Percentiles rank a stretch among this genome's conserved stretches.
Evolutionary conservation across 2,113 vertebrate genomes (phyloP).

Genomic region (Syngnathus scovelli): DNA sequence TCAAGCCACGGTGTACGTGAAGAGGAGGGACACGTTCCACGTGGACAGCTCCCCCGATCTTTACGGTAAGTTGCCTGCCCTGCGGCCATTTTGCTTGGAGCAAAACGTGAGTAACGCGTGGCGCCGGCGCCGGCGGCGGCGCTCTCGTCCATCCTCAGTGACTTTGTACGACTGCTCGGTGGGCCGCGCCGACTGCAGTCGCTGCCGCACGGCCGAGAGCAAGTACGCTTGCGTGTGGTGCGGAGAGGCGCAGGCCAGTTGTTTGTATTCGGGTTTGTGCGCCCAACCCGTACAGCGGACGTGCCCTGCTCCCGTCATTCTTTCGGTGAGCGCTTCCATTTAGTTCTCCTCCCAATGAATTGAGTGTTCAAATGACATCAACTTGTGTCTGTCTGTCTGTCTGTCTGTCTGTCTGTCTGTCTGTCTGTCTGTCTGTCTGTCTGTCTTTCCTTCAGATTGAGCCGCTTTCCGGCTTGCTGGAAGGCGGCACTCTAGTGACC

Average conservation of each 20-base stretch:
- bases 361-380: too few relatives aligned
- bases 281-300: constrained; percentile 73
- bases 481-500: constrained; percentile 87
- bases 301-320: constrained; percentile 89
- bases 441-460: constrained; percentile 73
- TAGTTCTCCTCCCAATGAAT: background rate
- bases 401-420: too few relatives aligned
- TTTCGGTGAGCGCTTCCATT: constrained; percentile 72
- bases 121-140: background rate
- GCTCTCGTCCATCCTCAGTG: constrained; percentile 64
- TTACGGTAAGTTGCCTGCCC: constrained; percentile 67
- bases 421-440: too few relatives aligned
- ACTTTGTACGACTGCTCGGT: constrained; percentile 92
- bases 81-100: too few relatives aligned
- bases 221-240: constrained; percentile 94
- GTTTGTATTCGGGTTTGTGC: constrained; percentile 81
- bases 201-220: constrained; percentile 82
- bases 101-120: too few relatives aligned
- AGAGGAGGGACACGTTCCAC: constrained; percentile 80
- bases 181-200: constrained; percentile 90
- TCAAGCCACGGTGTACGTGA: constrained; percentile 82
- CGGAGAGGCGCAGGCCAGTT: constrained; percentile 73
- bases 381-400: too few relatives aligned
- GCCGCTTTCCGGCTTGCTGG: constrained; percentile 85
- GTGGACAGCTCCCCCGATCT: constrained; percentile 87